Base-by-base conservation (phyloP, 2,113 vertebrate genomes). In the Labrus mixtus region DNA sequence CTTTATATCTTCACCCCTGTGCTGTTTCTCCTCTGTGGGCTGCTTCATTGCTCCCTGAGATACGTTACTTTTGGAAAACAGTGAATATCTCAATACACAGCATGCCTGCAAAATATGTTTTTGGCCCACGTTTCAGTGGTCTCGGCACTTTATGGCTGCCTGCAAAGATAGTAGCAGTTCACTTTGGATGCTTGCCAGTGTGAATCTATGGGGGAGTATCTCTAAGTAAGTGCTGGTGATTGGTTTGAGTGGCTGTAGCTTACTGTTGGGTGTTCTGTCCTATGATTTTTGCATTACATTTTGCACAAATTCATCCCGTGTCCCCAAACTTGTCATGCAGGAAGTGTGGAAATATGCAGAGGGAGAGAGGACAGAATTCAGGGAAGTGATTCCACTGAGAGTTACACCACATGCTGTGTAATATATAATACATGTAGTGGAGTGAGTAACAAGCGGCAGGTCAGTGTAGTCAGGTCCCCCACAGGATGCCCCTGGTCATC, bases 11-110 rank as follows among this genome's bases (percentile, higher is more conserved):
- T 81, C 71, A 79, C 78, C 68, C 53, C 37, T 71, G 57, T 83
- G 72, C 85, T 81, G 33, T 73, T 87, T 84, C 77, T 71, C 65
- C 72, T 85, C 82, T 79, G 89, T 79, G 22, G 81, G 82, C 81
- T 82, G 78, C 83, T 88, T 83, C 90, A 63, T 89, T 87, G 83
- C 85, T 89, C 81, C 75, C 81, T 84, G 76, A 90, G 85, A 90
- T 87, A 81, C 76, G 79, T 91, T 84, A 90, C 89, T 91, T 91
- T 85, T 91, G 90, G 85, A 91, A 90, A 91, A 90, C 89, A 86
- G 90, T 81, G 87, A 91, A 91, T 91, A 91, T 93, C 91, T 92
- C 85, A 89, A 84, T 90, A 73, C 82, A 78, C 90, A 90, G 88
- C 83, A 80, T 88, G 87, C 76, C 85, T 67, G 68, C 72, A 60